Evolutionary conservation across 2,113 vertebrate genomes (phyloP), one percentile per base, ranked within the genome.

Genomic region (Butastur rufipennis): DNA sequence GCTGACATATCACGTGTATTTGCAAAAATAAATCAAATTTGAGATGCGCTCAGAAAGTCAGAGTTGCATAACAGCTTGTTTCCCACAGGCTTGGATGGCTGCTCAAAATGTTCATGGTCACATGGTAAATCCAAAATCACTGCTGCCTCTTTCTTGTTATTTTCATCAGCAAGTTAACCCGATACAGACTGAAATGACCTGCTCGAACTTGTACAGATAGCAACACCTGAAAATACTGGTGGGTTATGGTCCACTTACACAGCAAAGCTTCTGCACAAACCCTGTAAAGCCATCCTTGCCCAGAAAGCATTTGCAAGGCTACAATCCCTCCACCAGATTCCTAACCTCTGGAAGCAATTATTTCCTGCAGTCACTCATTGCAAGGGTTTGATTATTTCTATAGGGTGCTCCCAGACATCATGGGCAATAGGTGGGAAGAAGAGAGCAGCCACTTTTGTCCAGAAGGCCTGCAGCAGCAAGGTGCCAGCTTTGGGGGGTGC

Each of bases 61-160:
- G 82, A 95, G 96, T 93, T 98, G 96, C 95, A 80, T 70, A 96
- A 95, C 87, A 87, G 84, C 81, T 91, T 59, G 86, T 96, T 97
- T 97, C 96, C 92, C 86, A 66, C n/a, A 94, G 97, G 95, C 95
- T 97, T 95, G 94, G 96, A 90, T 43, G 40, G 88, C 78, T 70
- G 94, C 86, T 91, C 91, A 90, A 13, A 72, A 61, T 16, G 81
- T 87, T 97, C 95, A 43, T 53, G 92, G 94, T 96, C 93, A 94
- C n/a, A 27, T 16, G 68, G 61, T n/a, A 38, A 87, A 45, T 61
- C 73, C 81, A 92, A 96, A 90, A 68, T 96, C 96, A 58, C 80
- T 81, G 79, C 84, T 70, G 62, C 83, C 61, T 91, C 61, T 68
- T 53, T 61, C 38, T 40, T 40, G 42, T 74, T 66, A 77, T 90